phyloP scores from a whole-genome alignment of 2,888 invertebrate species.

The Drosophila nigricruria region DNA sequence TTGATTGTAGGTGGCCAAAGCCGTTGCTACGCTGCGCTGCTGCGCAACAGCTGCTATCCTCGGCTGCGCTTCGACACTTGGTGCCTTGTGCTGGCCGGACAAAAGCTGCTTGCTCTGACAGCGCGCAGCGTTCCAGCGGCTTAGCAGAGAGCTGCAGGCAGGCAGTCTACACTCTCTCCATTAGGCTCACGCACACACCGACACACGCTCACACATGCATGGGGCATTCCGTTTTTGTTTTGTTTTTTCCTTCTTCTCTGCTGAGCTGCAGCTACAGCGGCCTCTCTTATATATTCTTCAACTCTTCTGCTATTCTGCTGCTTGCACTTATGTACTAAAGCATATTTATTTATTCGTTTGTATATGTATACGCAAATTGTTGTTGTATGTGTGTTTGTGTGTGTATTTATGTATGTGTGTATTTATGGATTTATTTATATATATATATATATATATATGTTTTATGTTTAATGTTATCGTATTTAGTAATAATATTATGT shows the following conservation, averaged over 20 bases:
- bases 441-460: conserved; percentile 37
- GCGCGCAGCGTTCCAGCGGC: conserved; percentile 54
- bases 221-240: conserved; percentile 36
- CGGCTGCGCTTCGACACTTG: conserved; percentile 41
- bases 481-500: conserved; percentile 59
- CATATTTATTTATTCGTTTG: conserved; percentile 54
- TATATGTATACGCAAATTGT: conserved; percentile 1
- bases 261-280: conserved; percentile 10
- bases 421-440: conserved; percentile 57
- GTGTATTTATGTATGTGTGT: conserved; percentile 52
- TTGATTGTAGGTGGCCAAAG: conserved; percentile 42
- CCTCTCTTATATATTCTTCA: conserved; percentile 16
- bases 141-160: conserved; percentile 40
- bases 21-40: conserved; percentile 61
- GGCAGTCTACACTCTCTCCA: conserved; percentile 48
- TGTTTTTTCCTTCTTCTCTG: background rate
- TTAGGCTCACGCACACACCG: conserved; percentile 16
- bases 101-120: conserved; percentile 39
- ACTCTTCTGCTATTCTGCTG: conserved; percentile 32
- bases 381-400: conserved; percentile 16
- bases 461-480: conserved; percentile 50
- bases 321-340: conserved; percentile 66
- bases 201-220: conserved; percentile 41
- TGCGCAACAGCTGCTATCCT: conserved; percentile 1
- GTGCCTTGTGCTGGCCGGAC: conserved; percentile 42